These are phyloP conservation scores for Muscidifurax raptorellus DNA, from an alignment of 1,140 invertebrate species.

Conservation along the genomic window DNA sequence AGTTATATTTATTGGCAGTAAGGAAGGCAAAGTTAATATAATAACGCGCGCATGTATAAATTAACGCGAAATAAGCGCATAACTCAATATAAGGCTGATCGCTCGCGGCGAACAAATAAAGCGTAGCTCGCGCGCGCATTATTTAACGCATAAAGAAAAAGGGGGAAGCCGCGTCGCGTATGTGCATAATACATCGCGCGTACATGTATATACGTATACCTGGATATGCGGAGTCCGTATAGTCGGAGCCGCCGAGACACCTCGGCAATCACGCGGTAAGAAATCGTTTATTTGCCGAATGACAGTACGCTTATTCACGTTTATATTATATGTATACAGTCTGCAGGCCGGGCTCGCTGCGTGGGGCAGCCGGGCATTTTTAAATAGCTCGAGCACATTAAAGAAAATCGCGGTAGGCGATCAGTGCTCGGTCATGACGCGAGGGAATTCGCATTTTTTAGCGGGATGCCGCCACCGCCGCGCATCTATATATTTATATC, in stretches of 20 bases:
- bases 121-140: not conserved
- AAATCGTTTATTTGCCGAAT: constrained; percentile 26
- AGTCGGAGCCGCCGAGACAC: not conserved
- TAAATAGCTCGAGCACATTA: constrained; percentile 26
- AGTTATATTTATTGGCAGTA: no score
- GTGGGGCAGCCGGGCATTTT: constrained; percentile 13
- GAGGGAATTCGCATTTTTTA: not conserved
- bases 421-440: constrained; percentile 37
- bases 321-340: not conserved
- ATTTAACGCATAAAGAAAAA: not conserved
- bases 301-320: constrained; percentile 30
- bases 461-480: not conserved
- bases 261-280: constrained; percentile 26
- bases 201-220: no score
- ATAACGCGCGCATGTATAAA: no score
- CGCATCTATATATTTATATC: no score
- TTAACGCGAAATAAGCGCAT: no score
- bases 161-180: no score
- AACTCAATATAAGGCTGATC: no score
- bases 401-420: constrained; percentile 37
- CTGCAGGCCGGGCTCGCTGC: not conserved
- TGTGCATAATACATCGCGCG: no score
- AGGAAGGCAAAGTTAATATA: no score
- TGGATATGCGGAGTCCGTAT: no score
- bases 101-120: not conserved